Evolutionary conservation across 1,140 invertebrate genomes (phyloP), one percentile per base, ranked within the genome.

Genomic region (Tribolium madens): DNA sequence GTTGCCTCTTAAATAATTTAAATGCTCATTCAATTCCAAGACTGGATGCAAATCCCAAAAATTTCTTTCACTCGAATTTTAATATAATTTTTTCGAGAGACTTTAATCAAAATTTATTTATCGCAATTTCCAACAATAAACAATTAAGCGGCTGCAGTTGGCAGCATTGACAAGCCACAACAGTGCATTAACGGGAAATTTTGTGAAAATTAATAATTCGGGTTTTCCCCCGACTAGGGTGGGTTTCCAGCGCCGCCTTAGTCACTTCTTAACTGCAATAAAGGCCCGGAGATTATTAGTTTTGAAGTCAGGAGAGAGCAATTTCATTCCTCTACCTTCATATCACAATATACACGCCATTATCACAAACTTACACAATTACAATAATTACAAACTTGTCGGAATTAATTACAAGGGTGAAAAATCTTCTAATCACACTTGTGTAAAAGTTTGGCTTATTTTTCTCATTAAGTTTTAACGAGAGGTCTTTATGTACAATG

Each of bases 391-490:
- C 10, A 50, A 50, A 14, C 15, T 50, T 50, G 48, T 17, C 48
- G 13, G 15, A 26, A 26, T 50, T 50, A 50, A 50, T 14, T 17
- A 50, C 36, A 4, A 9, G 48, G 12, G 13, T 7, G n/a, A 50
- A 50, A 50, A 50, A 50, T 50, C 3, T 15, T 50, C 13, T 50
- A 50, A 50, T 17, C 14, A 50, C 15, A 50, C 10, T 50, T 50
- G 48, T 14, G n/a, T 13, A 14, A 50, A 50, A 50, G 48, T 50
- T 50, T 42, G 36, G 36, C 36, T 50, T 50, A 50, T 50, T 50
- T 50, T 50, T 50, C 12, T 50, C 48, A 17, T 50, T 15, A 50
- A 50, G 48, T 50, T 50, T 50, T 50, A 50, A 50, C 12, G 48
- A 50, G 13, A 2, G 48, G 48, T 50, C 13, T 50, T 50, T 50